phyloP scores from a whole-genome alignment of 2,797 vertebrate species.

The Apogon hyalosoma region DNA sequence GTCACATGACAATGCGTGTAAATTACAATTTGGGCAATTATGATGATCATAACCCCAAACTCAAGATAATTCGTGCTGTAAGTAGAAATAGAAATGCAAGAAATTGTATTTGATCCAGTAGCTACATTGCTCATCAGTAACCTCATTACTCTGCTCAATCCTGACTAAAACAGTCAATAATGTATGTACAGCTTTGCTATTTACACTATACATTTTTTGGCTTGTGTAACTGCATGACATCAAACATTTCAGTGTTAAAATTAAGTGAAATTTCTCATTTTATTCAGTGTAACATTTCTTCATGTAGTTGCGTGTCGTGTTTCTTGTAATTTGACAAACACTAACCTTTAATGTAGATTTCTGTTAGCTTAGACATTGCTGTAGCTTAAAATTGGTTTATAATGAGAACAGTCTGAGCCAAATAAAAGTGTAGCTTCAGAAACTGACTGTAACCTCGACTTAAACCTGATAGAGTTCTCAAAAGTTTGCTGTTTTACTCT shows the following conservation, averaged over 20 bases:
- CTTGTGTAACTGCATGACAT: not conserved
- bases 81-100: too few relatives aligned
- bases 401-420: constrained; percentile 3
- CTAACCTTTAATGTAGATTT: too few relatives aligned
- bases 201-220: too few relatives aligned
- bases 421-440: constrained; percentile 22
- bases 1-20: too few relatives aligned
- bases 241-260: not conserved
- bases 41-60: too few relatives aligned
- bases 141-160: not conserved
- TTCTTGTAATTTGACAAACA: too few relatives aligned
- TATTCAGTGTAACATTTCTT: too few relatives aligned
- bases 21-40: too few relatives aligned
- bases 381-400: constrained; percentile 26
- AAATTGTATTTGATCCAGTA: not conserved
- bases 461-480: constrained; percentile 8
- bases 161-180: not conserved
- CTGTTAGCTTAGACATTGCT: too few relatives aligned
- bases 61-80: too few relatives aligned
- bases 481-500: constrained; percentile 11
- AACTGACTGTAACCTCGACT: not conserved
- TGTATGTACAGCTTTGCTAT: not conserved
- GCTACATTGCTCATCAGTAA: not conserved
- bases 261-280: too few relatives aligned
- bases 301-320: too few relatives aligned